Conservation (phyloP, 2,888 invertebrate species). For the Sabellastarte sp. region DNA sequence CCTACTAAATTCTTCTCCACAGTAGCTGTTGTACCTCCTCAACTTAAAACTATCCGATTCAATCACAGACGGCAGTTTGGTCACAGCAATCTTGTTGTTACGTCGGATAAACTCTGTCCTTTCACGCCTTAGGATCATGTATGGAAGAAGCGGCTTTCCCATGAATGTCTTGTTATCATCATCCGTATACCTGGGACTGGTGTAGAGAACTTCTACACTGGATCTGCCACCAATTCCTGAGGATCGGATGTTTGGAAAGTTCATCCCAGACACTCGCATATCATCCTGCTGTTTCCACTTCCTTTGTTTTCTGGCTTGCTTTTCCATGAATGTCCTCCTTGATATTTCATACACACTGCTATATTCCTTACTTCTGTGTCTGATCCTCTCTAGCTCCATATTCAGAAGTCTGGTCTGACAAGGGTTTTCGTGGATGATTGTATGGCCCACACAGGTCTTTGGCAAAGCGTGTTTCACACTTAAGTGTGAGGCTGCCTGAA, state of each 20-base stretch:
- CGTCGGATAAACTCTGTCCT: background rate
- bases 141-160: background rate
- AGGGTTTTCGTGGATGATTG: constrained; percentile 43
- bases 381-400: constrained; percentile 35
- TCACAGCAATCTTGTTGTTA: background rate
- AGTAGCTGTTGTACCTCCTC: background rate
- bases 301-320: background rate
- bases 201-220: background rate
- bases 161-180: background rate
- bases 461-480: constrained; percentile 44
- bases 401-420: constrained; percentile 43
- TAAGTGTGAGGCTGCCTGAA: constrained; percentile 40
- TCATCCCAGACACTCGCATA: constrained; percentile 1
- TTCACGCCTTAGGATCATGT: background rate
- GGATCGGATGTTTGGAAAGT: background rate
- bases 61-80: background rate
- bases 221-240: background rate
- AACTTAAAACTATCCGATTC: background rate
- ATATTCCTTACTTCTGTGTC: constrained; percentile 23
- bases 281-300: constrained; percentile 3
- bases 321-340: background rate
- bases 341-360: background rate
- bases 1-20: background rate
- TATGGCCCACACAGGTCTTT: constrained; percentile 42
- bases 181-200: background rate